Conservation (phyloP, 53 echinoderm and acorn worm genomes). For the Echinarachnius parma region DNA sequence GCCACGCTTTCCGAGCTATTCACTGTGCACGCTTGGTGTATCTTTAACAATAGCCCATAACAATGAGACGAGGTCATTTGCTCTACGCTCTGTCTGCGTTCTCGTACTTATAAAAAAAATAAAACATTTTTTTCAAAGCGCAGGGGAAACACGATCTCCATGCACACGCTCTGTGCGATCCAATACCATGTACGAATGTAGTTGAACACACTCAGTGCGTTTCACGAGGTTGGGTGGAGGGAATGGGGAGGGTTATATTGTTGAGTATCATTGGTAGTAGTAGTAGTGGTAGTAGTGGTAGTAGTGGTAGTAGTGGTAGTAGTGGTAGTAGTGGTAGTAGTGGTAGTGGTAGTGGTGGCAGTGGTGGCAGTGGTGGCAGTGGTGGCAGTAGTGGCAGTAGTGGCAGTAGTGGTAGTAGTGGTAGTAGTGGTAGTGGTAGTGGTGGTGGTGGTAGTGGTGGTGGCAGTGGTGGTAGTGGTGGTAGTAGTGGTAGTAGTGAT, state of each 20-base stretch:
- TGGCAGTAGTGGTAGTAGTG: neutral
- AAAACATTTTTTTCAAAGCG: no score
- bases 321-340: neutral
- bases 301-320: neutral
- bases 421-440: neutral
- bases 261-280: neutral
- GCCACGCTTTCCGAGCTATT: no score
- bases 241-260: neutral
- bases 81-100: no score
- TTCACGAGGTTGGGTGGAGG: no score
- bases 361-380: neutral
- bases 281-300: neutral
- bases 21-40: no score
- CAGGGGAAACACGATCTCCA: no score
- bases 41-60: no score
- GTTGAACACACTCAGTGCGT: no score
- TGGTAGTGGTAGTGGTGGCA: neutral
- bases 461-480: neutral
- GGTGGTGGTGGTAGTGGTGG: neutral
- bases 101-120: no score
- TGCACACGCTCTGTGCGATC: no score
- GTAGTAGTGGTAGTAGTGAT: neutral
- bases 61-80: no score
- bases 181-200: no score
- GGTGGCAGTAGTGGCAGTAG: neutral